Percentiles rank a stretch among this genome's conserved stretches.
Evolutionary conservation across 2,888 invertebrate species (phyloP).

Genomic region (Horisme vitalbata): DNA sequence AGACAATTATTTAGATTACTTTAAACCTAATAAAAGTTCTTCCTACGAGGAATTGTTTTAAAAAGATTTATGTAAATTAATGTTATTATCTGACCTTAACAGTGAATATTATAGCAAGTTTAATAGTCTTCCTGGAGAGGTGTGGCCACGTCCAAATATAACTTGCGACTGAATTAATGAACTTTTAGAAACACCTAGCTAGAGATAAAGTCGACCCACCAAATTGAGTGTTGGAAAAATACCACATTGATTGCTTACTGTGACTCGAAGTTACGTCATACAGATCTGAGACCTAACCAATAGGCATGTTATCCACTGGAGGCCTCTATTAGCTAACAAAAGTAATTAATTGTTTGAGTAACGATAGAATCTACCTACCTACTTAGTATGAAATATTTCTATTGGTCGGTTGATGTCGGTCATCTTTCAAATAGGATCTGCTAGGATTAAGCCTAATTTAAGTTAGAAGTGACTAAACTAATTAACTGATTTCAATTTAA

Average conservation of each 20-base stretch:
- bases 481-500: too few relatives aligned
- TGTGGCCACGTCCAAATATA: slow-evolving; percentile 49
- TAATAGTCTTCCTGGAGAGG: slow-evolving; percentile 25
- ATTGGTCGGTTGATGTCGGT: too few relatives aligned
- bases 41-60: too few relatives aligned
- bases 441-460: too few relatives aligned
- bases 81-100: slow-evolving; percentile 23
- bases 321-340: too few relatives aligned
- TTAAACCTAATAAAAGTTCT: too few relatives aligned
- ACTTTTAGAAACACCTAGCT: slow-evolving; percentile 8
- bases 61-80: neutral
- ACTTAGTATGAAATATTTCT: too few relatives aligned
- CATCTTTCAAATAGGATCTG: too few relatives aligned
- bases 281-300: slow-evolving; percentile 15
- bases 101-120: slow-evolving; percentile 8
- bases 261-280: slow-evolving; percentile 40
- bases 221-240: slow-evolving; percentile 47
- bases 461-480: too few relatives aligned
- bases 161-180: slow-evolving; percentile 43
- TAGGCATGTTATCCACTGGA: slow-evolving; percentile 4
- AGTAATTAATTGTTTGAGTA: too few relatives aligned
- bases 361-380: too few relatives aligned
- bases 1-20: too few relatives aligned
- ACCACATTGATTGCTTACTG: slow-evolving; percentile 29
- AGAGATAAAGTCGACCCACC: slow-evolving; percentile 10